Conservation (phyloP, 2,797 vertebrate genomes). For the Tinamus major region DNA sequence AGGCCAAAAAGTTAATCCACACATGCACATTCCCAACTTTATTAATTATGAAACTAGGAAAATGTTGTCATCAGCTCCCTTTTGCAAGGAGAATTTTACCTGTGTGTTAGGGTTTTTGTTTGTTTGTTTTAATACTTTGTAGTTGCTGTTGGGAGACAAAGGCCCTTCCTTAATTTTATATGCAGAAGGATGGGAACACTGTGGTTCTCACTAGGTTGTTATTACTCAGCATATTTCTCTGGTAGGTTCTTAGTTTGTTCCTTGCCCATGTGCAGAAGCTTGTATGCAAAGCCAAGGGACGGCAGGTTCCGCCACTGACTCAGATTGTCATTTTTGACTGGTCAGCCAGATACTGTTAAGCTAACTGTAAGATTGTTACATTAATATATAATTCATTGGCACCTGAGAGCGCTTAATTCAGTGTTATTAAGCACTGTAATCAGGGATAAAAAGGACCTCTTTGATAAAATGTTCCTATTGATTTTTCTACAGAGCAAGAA, state of each 20-base stretch:
- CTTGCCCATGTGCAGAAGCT: not conserved
- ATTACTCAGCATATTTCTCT: not conserved
- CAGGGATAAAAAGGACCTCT: not conserved
- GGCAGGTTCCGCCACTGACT: not conserved
- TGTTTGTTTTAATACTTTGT: not conserved
- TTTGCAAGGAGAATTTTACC: not conserved
- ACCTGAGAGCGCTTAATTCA: not conserved
- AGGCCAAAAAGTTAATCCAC: slow-evolving; percentile 5
- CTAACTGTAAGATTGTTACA: not conserved
- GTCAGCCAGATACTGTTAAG: not conserved
- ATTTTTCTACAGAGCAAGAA: not conserved
- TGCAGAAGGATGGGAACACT: not conserved
- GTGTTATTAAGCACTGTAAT: not conserved
- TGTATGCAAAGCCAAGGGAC: not conserved
- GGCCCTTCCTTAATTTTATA: not conserved
- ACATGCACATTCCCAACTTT: not conserved
- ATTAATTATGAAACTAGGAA: slow-evolving; percentile 6
- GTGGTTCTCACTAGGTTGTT: not conserved
- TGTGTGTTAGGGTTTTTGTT: not conserved
- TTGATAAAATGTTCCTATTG: not conserved
- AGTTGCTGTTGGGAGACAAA: not conserved
- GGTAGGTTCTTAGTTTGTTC: not conserved
- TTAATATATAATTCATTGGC: not conserved
- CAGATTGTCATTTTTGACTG: not conserved
- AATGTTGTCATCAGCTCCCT: not conserved